Evolutionary conservation across 2,797 vertebrate species (phyloP), one percentile per base, ranked within the genome.

Genomic region (Sphenopsis melanotis): DNA sequence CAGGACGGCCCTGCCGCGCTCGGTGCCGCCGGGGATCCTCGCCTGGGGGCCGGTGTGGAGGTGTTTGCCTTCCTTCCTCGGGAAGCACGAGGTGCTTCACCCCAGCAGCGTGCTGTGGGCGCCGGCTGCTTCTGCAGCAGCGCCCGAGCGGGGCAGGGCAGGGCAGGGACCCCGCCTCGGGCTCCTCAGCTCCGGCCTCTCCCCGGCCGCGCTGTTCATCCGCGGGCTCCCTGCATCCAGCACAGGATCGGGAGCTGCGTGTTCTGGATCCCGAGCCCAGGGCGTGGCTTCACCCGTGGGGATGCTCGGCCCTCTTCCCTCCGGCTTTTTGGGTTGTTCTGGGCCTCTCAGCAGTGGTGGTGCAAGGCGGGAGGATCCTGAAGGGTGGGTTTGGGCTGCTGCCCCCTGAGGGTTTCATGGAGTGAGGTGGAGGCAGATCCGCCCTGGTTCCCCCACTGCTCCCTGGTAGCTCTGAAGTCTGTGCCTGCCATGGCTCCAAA

Each of bases 291-390:
- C 32, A 15, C 11, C 42, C 24, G 0, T 3, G 36, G 32, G 37
- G 39, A 8, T 72, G 55, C 56, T 64, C 1, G 0, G 12, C 3
- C 1, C 46, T 14, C 41, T 76, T 21, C n/a, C 5, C 15, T 66
- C 46, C 26, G 16, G 30, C 10, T 34, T 66, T 84, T 69, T 8
- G 63, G 39, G 50, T 27, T 39, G 11, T 49, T 49, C 39, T 75
- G 0, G 0, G 9, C 10, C 18, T 64, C 21, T 34, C 41, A 15
- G 4, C 27, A 3, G 0, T 0, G 8, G 5, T 1, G 17, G 53
- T 37, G 34, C 0, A 1, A 50, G 55, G 17, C 1, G 0, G 53
- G 44, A 5, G 7, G 47, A 32, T 87, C 24, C 61, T 5, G 2
- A 15, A 63, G 61, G 36, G 6, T 15, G 29, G 52, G 18, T 74